Conservation (phyloP, 1,140 invertebrate genomes). For the Leptopilina boulardi region DNA sequence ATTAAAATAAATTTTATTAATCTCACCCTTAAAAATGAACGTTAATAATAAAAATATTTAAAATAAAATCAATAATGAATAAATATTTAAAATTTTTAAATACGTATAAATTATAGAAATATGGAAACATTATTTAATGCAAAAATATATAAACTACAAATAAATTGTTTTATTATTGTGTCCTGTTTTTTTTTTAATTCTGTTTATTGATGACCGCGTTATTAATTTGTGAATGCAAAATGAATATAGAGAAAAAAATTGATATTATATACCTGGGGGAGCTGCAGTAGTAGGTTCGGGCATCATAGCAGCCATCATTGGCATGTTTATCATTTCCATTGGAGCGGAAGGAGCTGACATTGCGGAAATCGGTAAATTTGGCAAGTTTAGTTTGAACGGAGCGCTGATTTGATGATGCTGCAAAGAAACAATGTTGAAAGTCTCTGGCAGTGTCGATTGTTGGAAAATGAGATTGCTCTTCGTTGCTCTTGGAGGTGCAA, state of each 20-base stretch:
- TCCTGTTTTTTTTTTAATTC: no score
- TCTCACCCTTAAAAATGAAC: no score
- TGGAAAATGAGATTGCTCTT: slow-evolving; percentile 51
- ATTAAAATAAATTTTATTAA: no score
- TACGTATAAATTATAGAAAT: no score
- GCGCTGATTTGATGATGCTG: slow-evolving; percentile 49
- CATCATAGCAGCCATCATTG: neutral
- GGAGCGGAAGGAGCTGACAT: slow-evolving; percentile 41
- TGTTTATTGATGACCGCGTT: no score
- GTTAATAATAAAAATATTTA: no score
- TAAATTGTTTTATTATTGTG: no score
- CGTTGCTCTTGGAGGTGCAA: slow-evolving; percentile 35
- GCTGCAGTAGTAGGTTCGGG: neutral
- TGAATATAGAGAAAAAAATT: no score
- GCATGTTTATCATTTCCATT: slow-evolving; percentile 41
- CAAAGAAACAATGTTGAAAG: slow-evolving; percentile 51
- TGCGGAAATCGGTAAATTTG: slow-evolving; percentile 51
- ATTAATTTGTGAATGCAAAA: neutral
- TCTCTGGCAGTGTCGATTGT: slow-evolving; percentile 50
- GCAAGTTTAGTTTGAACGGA: slow-evolving; percentile 51
- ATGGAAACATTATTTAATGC: no score
- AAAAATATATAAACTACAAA: no score
- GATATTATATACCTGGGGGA: neutral
- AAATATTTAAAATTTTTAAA: no score
- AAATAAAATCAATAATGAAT: no score